Base-by-base conservation (phyloP, 2,797 vertebrate genomes). In the Chromis chromis region DNA sequence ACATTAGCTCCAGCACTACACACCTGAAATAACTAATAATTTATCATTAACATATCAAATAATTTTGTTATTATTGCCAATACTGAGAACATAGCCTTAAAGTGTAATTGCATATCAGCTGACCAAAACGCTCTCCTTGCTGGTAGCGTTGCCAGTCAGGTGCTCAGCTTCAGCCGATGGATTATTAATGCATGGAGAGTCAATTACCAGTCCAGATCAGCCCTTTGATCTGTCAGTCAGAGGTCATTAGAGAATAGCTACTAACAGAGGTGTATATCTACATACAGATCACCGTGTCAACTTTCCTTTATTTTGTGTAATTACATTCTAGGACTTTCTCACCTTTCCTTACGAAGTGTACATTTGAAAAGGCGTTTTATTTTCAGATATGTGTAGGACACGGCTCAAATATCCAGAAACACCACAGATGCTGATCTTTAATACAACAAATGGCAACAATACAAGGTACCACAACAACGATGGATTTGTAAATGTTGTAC, bases 161-260 rank as follows among this genome's bases (percentile, higher is more conserved):
- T 69, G 82, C 55, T 76, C 33, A 42, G 48, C 62, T 65, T 79
- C 52, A 65, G 50, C 52, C 56, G 40, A 25, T 60, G 31, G 40
- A 72, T 82, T 85, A 87, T 75, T 59, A 67, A 77, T 76, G 70
- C 75, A 63, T 70, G 36, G 55, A 39, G 64, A 63, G 42, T 77
- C 72, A 70, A 65, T 66, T 64, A 67, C 46, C 31, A 33, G 56
- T 24, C 44, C 42, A 28, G 22, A 59, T 19, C 19, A 48, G 42
- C 21, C 39, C 55, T 81, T 84, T 79, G 64, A 81, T 81, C 65
- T 17, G 9, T 69, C 19, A 54, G 17, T 46, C 8, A 10, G 21
- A n/a, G 25, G 33, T 74, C 53, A 54, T 44, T 48, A 62, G 27
- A 76, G 14, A 54, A 56, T 33, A n/a, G 54, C n/a, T 24, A 11